phyloP scores from a whole-genome alignment of 2,113 vertebrate species.

The Sphaerodactylus townsendi region DNA sequence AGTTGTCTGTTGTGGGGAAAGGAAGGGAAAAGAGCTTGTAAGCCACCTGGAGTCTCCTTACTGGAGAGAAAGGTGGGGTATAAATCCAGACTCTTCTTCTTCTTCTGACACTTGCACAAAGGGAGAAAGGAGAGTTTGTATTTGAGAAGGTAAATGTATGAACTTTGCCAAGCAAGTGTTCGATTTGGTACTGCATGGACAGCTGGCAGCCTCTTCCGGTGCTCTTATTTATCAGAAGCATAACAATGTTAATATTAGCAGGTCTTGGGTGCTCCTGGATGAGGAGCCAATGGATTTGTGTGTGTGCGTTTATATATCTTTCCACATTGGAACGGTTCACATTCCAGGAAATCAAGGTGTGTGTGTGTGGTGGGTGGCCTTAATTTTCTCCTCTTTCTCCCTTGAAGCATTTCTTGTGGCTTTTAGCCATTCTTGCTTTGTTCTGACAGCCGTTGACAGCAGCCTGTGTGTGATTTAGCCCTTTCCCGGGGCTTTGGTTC shows the following conservation, averaged over 20 bases:
- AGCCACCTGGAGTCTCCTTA: no score
- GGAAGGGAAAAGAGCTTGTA: no score
- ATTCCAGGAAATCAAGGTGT: not conserved
- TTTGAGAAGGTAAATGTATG: not conserved
- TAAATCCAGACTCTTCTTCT: no score
- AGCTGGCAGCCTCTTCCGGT: not conserved
- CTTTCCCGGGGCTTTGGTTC: not conserved
- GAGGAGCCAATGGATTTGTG: not conserved
- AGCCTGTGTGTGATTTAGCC: not conserved
- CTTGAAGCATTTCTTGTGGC: not conserved
- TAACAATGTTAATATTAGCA: rapidly evolving
- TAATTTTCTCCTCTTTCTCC: not conserved
- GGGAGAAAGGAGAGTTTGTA: not conserved
- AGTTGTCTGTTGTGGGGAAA: no score
- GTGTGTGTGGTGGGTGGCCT: not conserved
- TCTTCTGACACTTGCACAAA: not conserved
- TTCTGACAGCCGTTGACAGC: not conserved
- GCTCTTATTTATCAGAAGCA: not conserved
- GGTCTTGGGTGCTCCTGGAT: constrained; percentile 5
- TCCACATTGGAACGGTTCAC: not conserved
- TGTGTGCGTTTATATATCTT: not conserved
- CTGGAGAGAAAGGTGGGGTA: no score
- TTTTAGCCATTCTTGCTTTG: not conserved
- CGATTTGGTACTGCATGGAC: not conserved
- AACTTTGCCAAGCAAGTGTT: not conserved